These are phyloP conservation scores for Cynaeus angustus DNA, from an alignment of 2,888 invertebrate species.

Conservation along the genomic window DNA sequence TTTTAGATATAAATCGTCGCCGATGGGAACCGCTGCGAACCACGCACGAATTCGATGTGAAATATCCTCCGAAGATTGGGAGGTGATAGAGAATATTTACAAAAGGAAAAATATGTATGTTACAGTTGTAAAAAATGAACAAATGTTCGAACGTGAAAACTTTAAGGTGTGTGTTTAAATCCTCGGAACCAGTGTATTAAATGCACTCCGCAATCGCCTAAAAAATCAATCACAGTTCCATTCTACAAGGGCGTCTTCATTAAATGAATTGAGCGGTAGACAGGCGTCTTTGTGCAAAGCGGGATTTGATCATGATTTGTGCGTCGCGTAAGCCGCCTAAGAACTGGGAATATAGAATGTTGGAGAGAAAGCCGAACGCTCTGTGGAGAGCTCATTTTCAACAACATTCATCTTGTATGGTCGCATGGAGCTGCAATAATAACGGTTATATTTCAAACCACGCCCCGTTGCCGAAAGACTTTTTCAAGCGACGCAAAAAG, in stretches of 20 bases:
- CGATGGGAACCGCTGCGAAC: constrained; percentile 56
- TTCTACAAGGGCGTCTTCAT: constrained; percentile 44
- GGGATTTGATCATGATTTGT: constrained; percentile 58
- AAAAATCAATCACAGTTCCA: constrained; percentile 37
- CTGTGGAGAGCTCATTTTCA: constrained; percentile 67
- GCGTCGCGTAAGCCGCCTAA: constrained; percentile 52
- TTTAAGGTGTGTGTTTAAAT: too few relatives aligned
- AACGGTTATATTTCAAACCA: constrained; percentile 68
- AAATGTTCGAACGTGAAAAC: too few relatives aligned
- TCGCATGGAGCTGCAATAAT: constrained; percentile 69
- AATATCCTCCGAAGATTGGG: constrained; percentile 55
- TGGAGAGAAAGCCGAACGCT: constrained; percentile 50
- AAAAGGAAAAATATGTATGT: neutral
- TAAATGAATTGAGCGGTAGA: constrained; percentile 50
- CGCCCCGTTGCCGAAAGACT: constrained; percentile 56
- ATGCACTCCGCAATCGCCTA: neutral
- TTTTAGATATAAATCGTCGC: constrained; percentile 50
- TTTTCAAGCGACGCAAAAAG: constrained; percentile 30
- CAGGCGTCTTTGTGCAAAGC: constrained; percentile 46
- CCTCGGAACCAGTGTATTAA: too few relatives aligned
- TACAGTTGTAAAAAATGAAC: too few relatives aligned
- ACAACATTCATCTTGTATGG: constrained; percentile 70
- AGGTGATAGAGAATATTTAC: neutral
- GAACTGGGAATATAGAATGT: constrained; percentile 51
- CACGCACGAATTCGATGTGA: constrained; percentile 58